A percentile compares a stretch with the other conserved stretches of the same genome.
These are phyloP conservation scores for Leptopilina boulardi DNA, from an alignment of 1,140 invertebrate genomes.

Conservation along the genomic window DNA sequence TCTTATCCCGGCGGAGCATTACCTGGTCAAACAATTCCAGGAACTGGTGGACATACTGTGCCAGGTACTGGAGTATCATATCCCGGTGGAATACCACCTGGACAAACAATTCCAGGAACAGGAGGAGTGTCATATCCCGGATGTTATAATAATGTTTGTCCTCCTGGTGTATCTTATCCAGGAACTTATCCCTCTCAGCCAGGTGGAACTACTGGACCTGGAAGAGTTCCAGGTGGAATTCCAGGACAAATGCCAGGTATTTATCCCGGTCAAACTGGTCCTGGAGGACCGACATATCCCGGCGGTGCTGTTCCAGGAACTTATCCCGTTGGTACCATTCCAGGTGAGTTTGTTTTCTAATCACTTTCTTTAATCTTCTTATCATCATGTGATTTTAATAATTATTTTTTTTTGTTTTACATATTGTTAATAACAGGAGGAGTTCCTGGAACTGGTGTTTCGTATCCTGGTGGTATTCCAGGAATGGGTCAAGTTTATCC, in stretches of 20 bases:
- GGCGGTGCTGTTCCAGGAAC: background rate
- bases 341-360: background rate
- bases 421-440: too few relatives aligned
- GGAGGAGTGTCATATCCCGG: background rate
- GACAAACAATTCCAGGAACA: background rate
- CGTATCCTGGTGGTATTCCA: background rate
- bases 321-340: constrained; percentile 31
- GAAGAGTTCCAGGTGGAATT: background rate
- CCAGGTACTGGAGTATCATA: too few relatives aligned
- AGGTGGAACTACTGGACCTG: background rate
- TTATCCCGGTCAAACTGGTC: background rate
- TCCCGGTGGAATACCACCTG: constrained; percentile 35
- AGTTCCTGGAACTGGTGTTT: background rate
- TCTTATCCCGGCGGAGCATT: background rate
- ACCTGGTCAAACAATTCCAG: constrained; percentile 38
- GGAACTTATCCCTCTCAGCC: background rate
- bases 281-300: background rate
- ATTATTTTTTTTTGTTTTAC: too few relatives aligned
- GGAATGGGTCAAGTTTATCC: background rate
- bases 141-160: background rate
- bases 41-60: background rate
- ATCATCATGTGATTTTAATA: too few relatives aligned
- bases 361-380: too few relatives aligned
- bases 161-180: constrained; percentile 28
- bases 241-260: too few relatives aligned